A percentile compares a stretch with the other conserved stretches of the same genome.
phyloP scores from a whole-genome alignment of 2,888 invertebrate species.

The Pinctada fucata region DNA sequence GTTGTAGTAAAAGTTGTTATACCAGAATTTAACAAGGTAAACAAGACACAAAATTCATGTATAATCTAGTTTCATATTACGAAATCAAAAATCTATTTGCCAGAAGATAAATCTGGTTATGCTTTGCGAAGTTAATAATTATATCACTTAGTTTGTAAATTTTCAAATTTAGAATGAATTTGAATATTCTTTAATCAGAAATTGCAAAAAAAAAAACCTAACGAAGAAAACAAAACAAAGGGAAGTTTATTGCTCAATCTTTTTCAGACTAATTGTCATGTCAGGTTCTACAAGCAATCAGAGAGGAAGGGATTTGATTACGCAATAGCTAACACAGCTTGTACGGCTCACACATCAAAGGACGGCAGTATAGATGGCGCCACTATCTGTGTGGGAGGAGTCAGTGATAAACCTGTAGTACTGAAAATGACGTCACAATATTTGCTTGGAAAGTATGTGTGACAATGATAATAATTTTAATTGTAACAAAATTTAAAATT shows the following conservation, averaged over 20 bases:
- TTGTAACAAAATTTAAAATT: no score
- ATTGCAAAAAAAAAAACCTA: no score
- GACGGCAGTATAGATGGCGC: neutral
- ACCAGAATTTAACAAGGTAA: slow-evolving; percentile 40
- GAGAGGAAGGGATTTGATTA: neutral
- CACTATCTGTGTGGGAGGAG: neutral
- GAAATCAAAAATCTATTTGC: no score
- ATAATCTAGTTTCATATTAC: no score
- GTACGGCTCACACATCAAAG: neutral
- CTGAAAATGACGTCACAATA: neutral
- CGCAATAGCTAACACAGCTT: neutral
- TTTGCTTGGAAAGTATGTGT: neutral
- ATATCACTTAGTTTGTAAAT: no score
- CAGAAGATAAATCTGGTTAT: no score
- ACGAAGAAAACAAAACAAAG: no score
- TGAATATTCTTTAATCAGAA: no score
- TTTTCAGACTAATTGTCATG: neutral
- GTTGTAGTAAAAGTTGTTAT: slow-evolving; percentile 40
- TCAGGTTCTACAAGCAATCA: neutral
- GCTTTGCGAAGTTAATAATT: no score
- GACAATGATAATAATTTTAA: no score
- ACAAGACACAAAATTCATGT: no score
- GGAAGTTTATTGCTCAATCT: neutral
- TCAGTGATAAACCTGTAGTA: neutral
- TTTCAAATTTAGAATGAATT: no score